phyloP scores from a whole-genome alignment of 1,140 invertebrate genomes.

The Drosophila santomea region DNA sequence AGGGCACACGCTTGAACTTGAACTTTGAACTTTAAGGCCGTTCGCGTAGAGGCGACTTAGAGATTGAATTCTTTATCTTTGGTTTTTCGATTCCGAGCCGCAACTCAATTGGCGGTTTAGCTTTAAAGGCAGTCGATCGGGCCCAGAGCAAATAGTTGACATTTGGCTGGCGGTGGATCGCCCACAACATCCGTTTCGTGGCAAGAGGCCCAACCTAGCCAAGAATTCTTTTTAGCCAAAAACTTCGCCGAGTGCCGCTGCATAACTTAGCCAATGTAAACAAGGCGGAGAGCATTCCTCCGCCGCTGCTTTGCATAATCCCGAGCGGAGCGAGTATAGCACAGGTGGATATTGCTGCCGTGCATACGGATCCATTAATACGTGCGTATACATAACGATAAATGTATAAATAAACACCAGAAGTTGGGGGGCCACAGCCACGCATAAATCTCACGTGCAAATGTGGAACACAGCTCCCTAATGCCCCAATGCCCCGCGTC shows the following conservation, averaged over 20 bases:
- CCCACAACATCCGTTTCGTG: conserved; percentile 66
- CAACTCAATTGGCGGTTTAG: conserved; percentile 61
- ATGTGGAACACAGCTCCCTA: conserved; percentile 72
- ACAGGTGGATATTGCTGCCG: conserved; percentile 56
- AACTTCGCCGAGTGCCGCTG: conserved; percentile 27
- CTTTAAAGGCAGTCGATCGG: conserved; percentile 53
- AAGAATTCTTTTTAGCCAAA: conserved; percentile 48
- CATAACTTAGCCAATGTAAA: conserved; percentile 48
- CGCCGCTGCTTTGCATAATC: conserved; percentile 62
- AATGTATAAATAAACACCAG: conserved; percentile 73
- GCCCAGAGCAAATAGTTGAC: conserved; percentile 57
- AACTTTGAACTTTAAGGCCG: conserved; percentile 44
- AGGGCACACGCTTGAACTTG: conserved; percentile 36
- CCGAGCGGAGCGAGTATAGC: conserved; percentile 14
- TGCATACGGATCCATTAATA: conserved; percentile 29
- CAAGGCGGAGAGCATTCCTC: conserved; percentile 24
- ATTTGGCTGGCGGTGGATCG: conserved; percentile 53
- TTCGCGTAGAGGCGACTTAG: conserved; percentile 8
- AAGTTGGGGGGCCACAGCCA: conserved; percentile 44
- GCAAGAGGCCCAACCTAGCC: conserved; percentile 42
- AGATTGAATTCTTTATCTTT: background rate
- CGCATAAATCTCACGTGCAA: conserved; percentile 80
- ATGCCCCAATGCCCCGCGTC: conserved; percentile 15
- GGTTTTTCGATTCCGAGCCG: conserved; percentile 21
- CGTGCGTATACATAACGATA: conserved; percentile 54